Percentiles rank a stretch among this genome's conserved stretches.
Evolutionary conservation across 2,113 vertebrate genomes (phyloP).

Genomic region (Setophaga petechia): DNA sequence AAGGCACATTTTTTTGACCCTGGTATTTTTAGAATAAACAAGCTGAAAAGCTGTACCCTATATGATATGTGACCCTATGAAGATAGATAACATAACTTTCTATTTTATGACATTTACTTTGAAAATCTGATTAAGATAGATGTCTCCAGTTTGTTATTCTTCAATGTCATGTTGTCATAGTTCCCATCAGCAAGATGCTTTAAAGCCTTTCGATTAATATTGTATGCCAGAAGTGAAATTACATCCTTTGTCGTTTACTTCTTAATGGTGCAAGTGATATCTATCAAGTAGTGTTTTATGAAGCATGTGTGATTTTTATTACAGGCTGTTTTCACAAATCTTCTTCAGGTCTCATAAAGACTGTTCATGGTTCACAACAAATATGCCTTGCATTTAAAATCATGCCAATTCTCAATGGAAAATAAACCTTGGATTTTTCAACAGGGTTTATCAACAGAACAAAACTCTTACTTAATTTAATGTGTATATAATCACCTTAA

Average conservation of each 20-base stretch:
- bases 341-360: constrained; percentile 75
- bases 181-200: constrained; percentile 87
- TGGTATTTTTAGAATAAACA: constrained; percentile 58
- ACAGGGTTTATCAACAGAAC: background rate
- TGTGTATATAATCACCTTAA: background rate
- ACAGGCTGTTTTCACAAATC: constrained; percentile 81
- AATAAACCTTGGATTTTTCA: constrained; percentile 22
- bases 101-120: constrained; percentile 86
- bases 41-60: constrained; percentile 50
- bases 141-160: constrained; percentile 83
- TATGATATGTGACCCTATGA: constrained; percentile 76
- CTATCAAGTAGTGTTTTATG: constrained; percentile 85
- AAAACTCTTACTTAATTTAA: background rate
- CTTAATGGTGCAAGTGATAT: constrained; percentile 89
- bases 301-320: constrained; percentile 81
- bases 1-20: constrained; percentile 14
- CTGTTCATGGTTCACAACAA: constrained; percentile 70
- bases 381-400: constrained; percentile 58
- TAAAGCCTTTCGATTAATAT: constrained; percentile 91
- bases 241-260: constrained; percentile 87
- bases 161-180: constrained; percentile 90
- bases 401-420: constrained; percentile 37
- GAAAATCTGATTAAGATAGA: constrained; percentile 89
- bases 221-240: constrained; percentile 85
- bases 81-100: constrained; percentile 81